Evolutionary conservation across 2,113 vertebrate genomes (phyloP).

Genomic region (Mus pahari): DNA sequence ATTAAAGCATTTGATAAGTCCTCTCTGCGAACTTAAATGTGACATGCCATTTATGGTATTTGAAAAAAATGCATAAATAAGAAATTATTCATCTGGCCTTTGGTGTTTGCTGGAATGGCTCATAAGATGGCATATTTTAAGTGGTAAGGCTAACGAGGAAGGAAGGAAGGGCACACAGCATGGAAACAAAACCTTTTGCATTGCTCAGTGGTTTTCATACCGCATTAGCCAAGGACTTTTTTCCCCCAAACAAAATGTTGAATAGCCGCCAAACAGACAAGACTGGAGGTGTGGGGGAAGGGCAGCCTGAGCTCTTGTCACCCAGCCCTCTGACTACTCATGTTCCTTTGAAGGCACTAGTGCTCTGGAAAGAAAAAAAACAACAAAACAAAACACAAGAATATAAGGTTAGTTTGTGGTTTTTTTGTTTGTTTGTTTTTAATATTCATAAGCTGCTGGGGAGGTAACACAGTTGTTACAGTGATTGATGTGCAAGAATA

Average conservation of each 20-base stretch:
- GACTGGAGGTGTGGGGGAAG: background rate
- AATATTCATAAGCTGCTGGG: background rate
- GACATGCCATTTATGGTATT: conserved; percentile 84
- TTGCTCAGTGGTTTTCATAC: background rate
- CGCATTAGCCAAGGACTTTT: conserved; percentile 2
- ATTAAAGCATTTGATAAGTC: conserved; percentile 87
- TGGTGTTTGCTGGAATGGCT: conserved; percentile 76
- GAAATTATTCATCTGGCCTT: conserved; percentile 78
- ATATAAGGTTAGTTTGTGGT: background rate
- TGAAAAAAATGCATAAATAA: conserved; percentile 79
- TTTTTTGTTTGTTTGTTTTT: too few species aligned
- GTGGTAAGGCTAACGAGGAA: background rate
- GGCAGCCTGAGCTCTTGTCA: background rate
- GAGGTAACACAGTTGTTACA: background rate
- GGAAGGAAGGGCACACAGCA: background rate
- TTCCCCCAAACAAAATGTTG: background rate
- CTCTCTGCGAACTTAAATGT: conserved; percentile 86
- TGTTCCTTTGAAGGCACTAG: background rate
- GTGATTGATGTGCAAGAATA: background rate
- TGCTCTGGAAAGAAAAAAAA: background rate
- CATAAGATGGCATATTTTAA: conserved; percentile 71
- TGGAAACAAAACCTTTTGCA: conserved; percentile 25
- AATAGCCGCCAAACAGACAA: conserved; percentile 25
- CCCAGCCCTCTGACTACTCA: background rate
- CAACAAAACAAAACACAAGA: too few species aligned